These are phyloP conservation scores for Sphaerophoria rueppellii DNA, from an alignment of 2,888 invertebrate species.

Conservation along the genomic window DNA sequence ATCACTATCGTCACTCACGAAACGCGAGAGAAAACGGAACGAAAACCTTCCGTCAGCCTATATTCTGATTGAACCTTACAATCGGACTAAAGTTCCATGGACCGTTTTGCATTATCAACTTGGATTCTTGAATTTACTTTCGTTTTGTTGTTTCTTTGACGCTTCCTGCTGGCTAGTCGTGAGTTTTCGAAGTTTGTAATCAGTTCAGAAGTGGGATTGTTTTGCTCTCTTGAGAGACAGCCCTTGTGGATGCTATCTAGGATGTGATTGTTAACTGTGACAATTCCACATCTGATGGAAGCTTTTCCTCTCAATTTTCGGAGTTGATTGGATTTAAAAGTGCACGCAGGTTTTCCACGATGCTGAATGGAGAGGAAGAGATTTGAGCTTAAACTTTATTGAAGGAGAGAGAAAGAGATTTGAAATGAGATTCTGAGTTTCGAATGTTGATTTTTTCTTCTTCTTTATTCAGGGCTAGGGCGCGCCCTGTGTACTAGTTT, in stretches of 20 bases:
- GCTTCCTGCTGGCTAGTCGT: slow-evolving; percentile 31
- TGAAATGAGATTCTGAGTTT: slow-evolving; percentile 15
- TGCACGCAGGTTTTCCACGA: slow-evolving; percentile 55
- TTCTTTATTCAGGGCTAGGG: slow-evolving; percentile 58
- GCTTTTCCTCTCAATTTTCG: slow-evolving; percentile 55
- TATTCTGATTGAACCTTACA: slow-evolving; percentile 67
- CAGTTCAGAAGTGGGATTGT: slow-evolving; percentile 3
- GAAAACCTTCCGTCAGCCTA: slow-evolving; percentile 41
- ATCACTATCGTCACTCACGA: slow-evolving; percentile 10
- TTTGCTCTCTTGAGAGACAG: not conserved
- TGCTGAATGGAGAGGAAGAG: slow-evolving; percentile 64
- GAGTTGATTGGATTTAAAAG: slow-evolving; percentile 28
- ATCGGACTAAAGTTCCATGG: slow-evolving; percentile 68
- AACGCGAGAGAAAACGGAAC: slow-evolving; percentile 33
- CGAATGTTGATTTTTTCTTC: slow-evolving; percentile 5
- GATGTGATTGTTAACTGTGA: slow-evolving; percentile 14
- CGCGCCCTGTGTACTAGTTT: slow-evolving; percentile 66
- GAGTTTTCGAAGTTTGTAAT: slow-evolving; percentile 18
- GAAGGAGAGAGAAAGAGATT: not conserved
- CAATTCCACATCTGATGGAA: not conserved
- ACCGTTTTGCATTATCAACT: slow-evolving; percentile 58
- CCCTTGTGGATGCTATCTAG: slow-evolving; percentile 55
- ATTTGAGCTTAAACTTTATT: slow-evolving; percentile 25
- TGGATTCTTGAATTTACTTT: slow-evolving; percentile 60
- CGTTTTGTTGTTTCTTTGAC: slow-evolving; percentile 36